Evolutionary conservation across 2,797 vertebrate genomes (phyloP).

Genomic region (Silurus aristotelis): DNA sequence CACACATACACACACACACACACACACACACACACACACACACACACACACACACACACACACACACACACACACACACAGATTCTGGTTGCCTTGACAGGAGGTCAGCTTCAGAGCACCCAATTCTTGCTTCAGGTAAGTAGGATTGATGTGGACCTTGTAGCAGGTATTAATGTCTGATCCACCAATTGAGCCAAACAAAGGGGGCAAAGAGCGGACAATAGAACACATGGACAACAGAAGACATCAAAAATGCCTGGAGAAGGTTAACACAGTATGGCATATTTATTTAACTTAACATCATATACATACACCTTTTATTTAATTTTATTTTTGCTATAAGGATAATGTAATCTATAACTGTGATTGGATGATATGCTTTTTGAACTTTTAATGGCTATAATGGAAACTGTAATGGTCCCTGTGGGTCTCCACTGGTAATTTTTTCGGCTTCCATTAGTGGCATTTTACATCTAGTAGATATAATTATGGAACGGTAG

Average conservation of each 20-base stretch:
- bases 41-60: constrained; percentile 12
- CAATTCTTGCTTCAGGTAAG: constrained; percentile 22
- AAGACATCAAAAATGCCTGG: background rate
- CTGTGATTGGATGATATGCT: background rate
- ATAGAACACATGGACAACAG: background rate
- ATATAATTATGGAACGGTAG: no score
- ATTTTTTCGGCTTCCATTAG: no score
- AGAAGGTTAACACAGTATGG: background rate
- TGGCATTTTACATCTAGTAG: no score
- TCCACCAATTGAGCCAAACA: constrained; percentile 22
- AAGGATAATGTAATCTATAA: background rate
- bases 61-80: constrained; percentile 4
- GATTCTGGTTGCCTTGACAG: constrained; percentile 13
- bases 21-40: constrained; percentile 7
- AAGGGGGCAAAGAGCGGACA: background rate
- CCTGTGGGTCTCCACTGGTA: no score
- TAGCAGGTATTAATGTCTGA: constrained; percentile 33
- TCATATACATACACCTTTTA: background rate
- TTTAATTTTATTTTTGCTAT: background rate
- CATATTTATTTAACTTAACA: background rate
- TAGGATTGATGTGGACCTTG: constrained; percentile 36
- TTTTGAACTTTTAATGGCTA: background rate
- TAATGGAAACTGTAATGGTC: no score
- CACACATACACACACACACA: constrained; percentile 1
- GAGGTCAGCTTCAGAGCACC: constrained; percentile 28